Base-by-base conservation (phyloP, 2,113 vertebrate genomes). In the Seriola rivoliana region DNA sequence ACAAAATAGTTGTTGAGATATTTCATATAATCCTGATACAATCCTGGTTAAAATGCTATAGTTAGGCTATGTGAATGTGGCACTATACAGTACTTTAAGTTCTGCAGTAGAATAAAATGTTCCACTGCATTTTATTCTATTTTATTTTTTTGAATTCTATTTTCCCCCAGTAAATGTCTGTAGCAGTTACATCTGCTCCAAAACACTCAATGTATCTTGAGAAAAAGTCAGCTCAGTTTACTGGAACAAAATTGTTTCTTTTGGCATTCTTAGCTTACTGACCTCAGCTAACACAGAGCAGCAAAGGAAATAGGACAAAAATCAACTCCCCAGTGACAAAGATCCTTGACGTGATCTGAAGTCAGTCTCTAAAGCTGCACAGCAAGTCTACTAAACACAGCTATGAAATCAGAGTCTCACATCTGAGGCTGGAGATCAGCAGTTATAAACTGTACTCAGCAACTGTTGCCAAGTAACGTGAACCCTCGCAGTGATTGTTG, bases 221-320 rank as follows among this genome's bases (percentile, higher is more conserved):
- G 7, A 34, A 72, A 77, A 77, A 34, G 40, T 55, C 17, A 64
- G 9, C 48, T 78, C 9, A 46, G 14, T 63, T 71, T 34, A 7
- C 7, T 74, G 38, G 63, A 70, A 80, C 34, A 63, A 32, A 64
- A 36, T 1, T 21, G 65, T 78, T 78, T 38, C 23, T 80, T 76
- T 80, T 78, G 62, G 86, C 75, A 34, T 67, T 5, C 13, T 71
- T 19, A 5, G 16, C 50, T 75, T 9, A 44, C 42, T 88, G 75
- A 82, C 75, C 78, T 83, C 73, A 76, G 46, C 67, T 70, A 32
- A 78, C 59, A 68, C 48, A 23, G 34, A 40, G 42, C 66, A 63
- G 74, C 44, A 63, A 17, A 82, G 74, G 75, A 84, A 81, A 38
- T 0, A 36, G 70, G 8, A 62, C 64, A 36, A 55, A 70, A 64